These are phyloP conservation scores for Labeo catla DNA, from an alignment of 2,113 vertebrate species.

Conservation along the genomic window DNA sequence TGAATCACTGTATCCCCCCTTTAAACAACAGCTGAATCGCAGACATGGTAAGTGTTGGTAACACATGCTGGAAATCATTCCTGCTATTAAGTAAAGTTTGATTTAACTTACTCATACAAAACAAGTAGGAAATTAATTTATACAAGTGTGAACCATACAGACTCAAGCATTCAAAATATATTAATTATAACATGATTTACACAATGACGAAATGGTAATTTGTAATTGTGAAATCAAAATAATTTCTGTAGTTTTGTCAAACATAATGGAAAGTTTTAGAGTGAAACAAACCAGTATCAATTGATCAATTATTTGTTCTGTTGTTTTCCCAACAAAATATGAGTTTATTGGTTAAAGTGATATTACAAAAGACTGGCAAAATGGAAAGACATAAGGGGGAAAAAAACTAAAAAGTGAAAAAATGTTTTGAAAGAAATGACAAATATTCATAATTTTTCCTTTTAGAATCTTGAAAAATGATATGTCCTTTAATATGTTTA, in stretches of 20 bases:
- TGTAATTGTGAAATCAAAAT: background rate
- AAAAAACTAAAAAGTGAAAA: background rate
- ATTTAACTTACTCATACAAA: background rate
- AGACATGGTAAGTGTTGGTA: slow-evolving; percentile 58
- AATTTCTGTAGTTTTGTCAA: background rate
- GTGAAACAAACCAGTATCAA: background rate
- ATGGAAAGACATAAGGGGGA: background rate
- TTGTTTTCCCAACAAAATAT: background rate
- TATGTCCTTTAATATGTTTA: too few relatives aligned
- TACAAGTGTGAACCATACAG: background rate
- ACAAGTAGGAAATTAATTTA: background rate
- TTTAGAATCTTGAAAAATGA: too few relatives aligned
- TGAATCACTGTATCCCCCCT: slow-evolving; percentile 85
- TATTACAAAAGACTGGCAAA: background rate
- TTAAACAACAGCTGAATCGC: slow-evolving; percentile 71
- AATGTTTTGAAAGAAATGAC: too few relatives aligned
- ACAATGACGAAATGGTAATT: background rate
- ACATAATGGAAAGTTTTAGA: background rate
- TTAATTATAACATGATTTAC: background rate
- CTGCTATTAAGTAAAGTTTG: background rate
- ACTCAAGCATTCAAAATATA: background rate
- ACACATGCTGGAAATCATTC: too few relatives aligned
- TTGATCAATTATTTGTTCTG: background rate
- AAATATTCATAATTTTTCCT: too few relatives aligned
- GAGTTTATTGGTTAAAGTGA: background rate